phyloP scores from a whole-genome alignment of 2,888 invertebrate species.

The Hoplodrina blanda region DNA sequence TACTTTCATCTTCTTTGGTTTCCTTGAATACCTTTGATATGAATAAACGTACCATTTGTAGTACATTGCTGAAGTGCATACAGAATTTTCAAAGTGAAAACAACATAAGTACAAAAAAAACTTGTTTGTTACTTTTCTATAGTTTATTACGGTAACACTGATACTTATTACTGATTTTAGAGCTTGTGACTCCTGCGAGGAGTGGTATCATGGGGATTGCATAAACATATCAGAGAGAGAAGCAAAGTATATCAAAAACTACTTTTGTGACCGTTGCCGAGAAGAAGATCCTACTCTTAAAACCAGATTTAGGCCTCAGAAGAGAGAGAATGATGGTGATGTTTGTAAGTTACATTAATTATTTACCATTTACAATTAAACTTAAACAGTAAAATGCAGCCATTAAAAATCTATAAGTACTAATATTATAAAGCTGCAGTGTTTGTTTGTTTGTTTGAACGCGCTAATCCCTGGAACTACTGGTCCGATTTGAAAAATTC shows the following conservation, averaged over 20 bases:
- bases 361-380: too few species aligned
- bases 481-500: too few species aligned
- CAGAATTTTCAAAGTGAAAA: neutral
- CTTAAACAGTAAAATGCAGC: too few species aligned
- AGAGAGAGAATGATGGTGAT: conserved; percentile 86
- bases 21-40: neutral
- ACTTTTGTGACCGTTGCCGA: conserved; percentile 96
- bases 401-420: too few species aligned
- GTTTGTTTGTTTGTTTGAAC: too few species aligned
- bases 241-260: conserved; percentile 97
- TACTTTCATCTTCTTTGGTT: neutral
- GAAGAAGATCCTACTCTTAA: conserved; percentile 95
- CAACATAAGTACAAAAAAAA: neutral
- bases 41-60: neutral
- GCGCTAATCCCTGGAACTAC: too few species aligned
- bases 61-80: neutral
- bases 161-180: conserved; percentile 82
- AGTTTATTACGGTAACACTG: neutral
- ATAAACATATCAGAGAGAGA: conserved; percentile 98
- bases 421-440: too few species aligned
- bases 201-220: conserved; percentile 99
- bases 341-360: conserved; percentile 68
- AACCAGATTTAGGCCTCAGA: conserved; percentile 90
- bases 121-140: neutral
- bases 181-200: conserved; percentile 99